Base-by-base conservation (phyloP, 2,113 vertebrate genomes). In the Oryzias woworae region DNA sequence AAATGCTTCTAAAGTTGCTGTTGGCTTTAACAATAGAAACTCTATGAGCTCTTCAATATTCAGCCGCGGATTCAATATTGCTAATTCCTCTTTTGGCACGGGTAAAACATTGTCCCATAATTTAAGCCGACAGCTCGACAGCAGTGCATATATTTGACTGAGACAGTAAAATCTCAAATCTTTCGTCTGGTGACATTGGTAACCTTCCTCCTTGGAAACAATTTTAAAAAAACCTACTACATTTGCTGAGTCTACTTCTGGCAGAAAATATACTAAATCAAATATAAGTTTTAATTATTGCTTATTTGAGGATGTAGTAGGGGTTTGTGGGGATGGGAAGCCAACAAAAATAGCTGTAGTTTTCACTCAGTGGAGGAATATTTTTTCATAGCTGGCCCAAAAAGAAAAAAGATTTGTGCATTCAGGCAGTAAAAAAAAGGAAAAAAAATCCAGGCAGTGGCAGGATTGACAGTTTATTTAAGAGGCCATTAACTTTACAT, bases 401-500 rank as follows among this genome's bases (percentile, higher is more conserved):
- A 46, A n/a, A 28, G 7, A 51, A 24, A 71, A 75, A 69, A 79
- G 63, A 81, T 75, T 68, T 81, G 82, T 86, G 78, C 65, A 73
- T 55, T 78, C 17, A 52, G 24, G 71, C 61, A 59, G 75, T 62
- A 71, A 53, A 36, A 74, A 73, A 87, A 76, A 84, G 62, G 69
- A 53, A 44, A 74, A 73, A 87, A 77, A 84, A 73, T 62, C 57
- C 67, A 64, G 57, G 70, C 76, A 3, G 77, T 73, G 66, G 65
- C 51, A 66, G 15, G 83, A 91, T 89, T 92, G 91, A 92, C 91
- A 92, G 84, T 90, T 91, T 92, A 89, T 90, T 92, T 92, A 91
- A 91, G 84, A 92, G 84, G 80, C 88, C 88, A 91, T 92, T 92
- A 91, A 91, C 82, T 88, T 92, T 84, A 92, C 91, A 92, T 89